Evolutionary conservation across 37 sponge, comb jelly and placozoan genomes (phyloP), one percentile per base, ranked within the genome.

Genomic region (Beroe ovata): DNA sequence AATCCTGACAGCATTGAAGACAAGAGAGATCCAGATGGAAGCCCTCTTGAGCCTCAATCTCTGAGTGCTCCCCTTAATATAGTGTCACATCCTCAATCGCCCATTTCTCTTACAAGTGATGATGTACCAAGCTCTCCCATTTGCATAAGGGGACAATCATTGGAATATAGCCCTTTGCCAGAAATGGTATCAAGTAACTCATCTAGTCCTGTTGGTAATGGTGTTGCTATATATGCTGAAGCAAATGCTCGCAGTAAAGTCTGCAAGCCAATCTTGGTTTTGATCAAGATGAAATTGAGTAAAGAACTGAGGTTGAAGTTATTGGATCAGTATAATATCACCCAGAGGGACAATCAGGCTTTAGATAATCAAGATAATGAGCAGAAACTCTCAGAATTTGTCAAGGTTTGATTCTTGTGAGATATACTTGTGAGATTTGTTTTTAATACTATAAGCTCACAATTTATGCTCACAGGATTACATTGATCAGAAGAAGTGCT

Each of bases 221-320:
- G 69, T 14, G 30, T 66, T 32, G 34, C 36, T 30, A 66, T 66
- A 25, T 66, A 66, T 32, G 69, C 69, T 19, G 69, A 66, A 30
- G 69, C 69, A 66, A 66, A 66, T 66, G 69, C 69, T 2, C 69
- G 69, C 69, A 66, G 69, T 16, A 66, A 66, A 30, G 35, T 66
- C 0, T 66, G 69, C 36, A 66, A 66, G 69, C 69, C 69, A 4
- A 18, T 32, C 3, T 37, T 66, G 0, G 16, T 34, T 18, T 11
- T 66, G 0, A 32, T 34, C 1, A 29, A 30, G 34, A n/a, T n/a
- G n/a, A n/a, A n/a, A n/a, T n/a, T n/a, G n/a, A n/a, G n/a, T n/a
- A n/a, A n/a, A n/a, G n/a, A n/a, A n/a, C n/a, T n/a, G n/a, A n/a
- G n/a, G n/a, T n/a, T n/a, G n/a, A n/a, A n/a, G n/a, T n/a, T n/a